A percentile compares a stretch with the other conserved stretches of the same genome.
Evolutionary conservation across 1,140 invertebrate genomes (phyloP).

Genomic region (Euura lappo): DNA sequence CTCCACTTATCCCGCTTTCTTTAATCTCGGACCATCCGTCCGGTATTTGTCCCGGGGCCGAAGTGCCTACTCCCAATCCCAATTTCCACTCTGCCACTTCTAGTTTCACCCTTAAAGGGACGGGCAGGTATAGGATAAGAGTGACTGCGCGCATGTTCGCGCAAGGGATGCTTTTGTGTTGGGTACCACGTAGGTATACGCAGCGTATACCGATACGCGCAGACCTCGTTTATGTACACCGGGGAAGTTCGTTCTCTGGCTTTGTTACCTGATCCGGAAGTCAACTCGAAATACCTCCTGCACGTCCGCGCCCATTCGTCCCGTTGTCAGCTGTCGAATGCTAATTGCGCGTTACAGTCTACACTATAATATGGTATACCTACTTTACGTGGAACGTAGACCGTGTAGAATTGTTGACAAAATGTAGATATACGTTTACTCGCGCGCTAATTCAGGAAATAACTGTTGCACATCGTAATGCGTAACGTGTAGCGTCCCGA

Average conservation of each 20-base stretch:
- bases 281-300: slow-evolving; percentile 3
- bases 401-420: too few species aligned
- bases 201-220: not conserved
- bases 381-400: too few species aligned
- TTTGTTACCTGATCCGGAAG: slow-evolving; percentile 6
- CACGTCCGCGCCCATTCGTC: not conserved
- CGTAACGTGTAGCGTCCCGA: too few species aligned
- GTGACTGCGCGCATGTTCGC: too few species aligned
- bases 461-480: too few species aligned
- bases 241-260: not conserved
- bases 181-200: not conserved
- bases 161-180: too few species aligned
- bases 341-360: not conserved
- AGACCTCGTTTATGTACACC: not conserved
- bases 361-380: too few species aligned
- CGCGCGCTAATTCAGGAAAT: too few species aligned
- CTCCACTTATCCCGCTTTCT: not conserved
- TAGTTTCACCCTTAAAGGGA: not conserved
- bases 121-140: too few species aligned
- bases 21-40: not conserved
- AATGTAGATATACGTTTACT: too few species aligned
- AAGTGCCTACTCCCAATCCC: not conserved
- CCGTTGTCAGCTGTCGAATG: not conserved
- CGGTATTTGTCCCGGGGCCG: not conserved
- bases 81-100: slow-evolving; percentile 5